Base-by-base conservation (phyloP, 2,113 vertebrate species). In the Gallinago media region DNA sequence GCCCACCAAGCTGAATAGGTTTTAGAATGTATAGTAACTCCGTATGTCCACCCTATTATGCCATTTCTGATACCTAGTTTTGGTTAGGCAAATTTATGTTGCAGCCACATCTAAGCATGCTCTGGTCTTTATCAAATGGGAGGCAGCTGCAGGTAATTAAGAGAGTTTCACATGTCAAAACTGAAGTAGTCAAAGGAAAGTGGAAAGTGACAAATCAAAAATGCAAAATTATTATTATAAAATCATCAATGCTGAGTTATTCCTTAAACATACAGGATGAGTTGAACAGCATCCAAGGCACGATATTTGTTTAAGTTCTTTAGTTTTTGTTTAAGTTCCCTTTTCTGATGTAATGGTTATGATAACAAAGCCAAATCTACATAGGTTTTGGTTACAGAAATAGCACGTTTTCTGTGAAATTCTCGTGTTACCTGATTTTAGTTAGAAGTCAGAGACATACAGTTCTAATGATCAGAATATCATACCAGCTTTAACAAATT, bases 401-500 rank as follows among this genome's bases (percentile, higher is more conserved):
- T 29, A 77, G 12, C 47, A 36, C 0, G 0, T 50, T 87, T 88
- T 85, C 56, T 90, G 50, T 94, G 62, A 74, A 72, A 87, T 76
- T 92, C 44, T 89, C 25, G 5, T 38, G 61, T 96, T 68, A 68
- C 67, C 63, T 61, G 59, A 17, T 85, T 76, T 59, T 86, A 61
- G 49, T 90, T 81, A 42, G 38, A 89, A 86, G 52, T 90, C 42
- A 73, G 67, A 95, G 34, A 36, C 61, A 52, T 58, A 31, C 27
- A 89, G 50, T 95, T 89, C 65, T 79, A 34, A 85, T 86, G 40
- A 91, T 85, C 34, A 89, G 67, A 90, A 83, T 92, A 95, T 96
- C 62, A 13, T 87, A 87, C 71, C 36, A 6, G 32, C 82, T 92
- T 92, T 70, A 70, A 67, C 29, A 74, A n/a, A 86, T 71, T 79